Evolutionary conservation across 2,888 invertebrate genomes (phyloP).

Genomic region (Callinectes sapidus): DNA sequence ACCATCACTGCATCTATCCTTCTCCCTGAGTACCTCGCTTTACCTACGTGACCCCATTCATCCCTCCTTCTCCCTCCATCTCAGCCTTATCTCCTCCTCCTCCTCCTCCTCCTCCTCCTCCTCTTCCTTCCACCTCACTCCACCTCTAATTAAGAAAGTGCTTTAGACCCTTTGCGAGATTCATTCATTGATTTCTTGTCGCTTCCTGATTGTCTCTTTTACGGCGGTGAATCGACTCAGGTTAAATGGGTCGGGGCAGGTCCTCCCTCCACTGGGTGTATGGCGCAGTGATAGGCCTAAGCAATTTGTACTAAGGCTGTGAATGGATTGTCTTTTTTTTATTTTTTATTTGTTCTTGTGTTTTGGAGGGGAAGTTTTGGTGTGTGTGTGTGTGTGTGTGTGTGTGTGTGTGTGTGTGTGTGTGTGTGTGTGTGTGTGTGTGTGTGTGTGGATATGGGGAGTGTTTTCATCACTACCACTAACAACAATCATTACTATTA

Average conservation of each 20-base stretch:
- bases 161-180: not conserved
- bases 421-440: no score
- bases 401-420: no score
- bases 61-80: not conserved
- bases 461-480: not conserved
- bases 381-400: no score
- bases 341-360: no score
- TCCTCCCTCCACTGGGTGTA: no score
- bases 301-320: not conserved
- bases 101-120: not conserved
- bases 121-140: not conserved
- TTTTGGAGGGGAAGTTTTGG: no score
- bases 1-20: not conserved
- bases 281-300: not conserved
- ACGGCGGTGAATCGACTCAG: not conserved
- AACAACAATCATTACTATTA: not conserved
- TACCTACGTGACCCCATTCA: not conserved
- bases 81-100: not conserved
- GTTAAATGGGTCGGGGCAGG: not conserved
- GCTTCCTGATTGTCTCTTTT: not conserved
- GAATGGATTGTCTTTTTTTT: no score
- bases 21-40: not conserved
- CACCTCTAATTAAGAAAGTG: not conserved
- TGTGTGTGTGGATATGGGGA: no score
- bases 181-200: not conserved